These are phyloP conservation scores for Heterohyrax brucei DNA, from an alignment of 2,797 vertebrate species.

Conservation along the genomic window DNA sequence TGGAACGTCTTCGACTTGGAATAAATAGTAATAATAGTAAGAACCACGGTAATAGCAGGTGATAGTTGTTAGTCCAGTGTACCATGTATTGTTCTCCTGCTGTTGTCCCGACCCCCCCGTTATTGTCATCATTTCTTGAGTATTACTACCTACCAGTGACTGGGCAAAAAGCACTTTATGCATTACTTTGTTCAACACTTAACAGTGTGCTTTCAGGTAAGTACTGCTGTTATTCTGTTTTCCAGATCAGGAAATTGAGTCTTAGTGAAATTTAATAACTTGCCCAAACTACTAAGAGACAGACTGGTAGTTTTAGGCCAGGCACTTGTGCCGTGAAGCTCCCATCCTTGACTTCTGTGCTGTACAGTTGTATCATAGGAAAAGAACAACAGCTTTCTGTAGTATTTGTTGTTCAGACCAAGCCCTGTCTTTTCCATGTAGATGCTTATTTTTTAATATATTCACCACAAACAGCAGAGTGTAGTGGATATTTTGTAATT, in stretches of 20 bases:
- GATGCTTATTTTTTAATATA: not conserved
- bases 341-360: not conserved
- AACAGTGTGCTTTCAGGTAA: not conserved
- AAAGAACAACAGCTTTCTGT: not conserved
- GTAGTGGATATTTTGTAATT: not conserved
- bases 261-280: not conserved
- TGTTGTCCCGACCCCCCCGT: not conserved
- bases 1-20: not conserved
- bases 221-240: not conserved
- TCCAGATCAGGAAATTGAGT: not conserved
- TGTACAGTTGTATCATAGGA: not conserved
- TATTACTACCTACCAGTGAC: not conserved
- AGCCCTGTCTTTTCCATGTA: not conserved
- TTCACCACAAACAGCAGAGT: not conserved
- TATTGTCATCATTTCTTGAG: not conserved
- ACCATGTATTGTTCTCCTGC: not conserved
- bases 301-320: not conserved
- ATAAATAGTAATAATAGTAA: not conserved
- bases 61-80: not conserved
- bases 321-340: not conserved
- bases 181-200: not conserved
- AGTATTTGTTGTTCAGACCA: slow-evolving; percentile 36
- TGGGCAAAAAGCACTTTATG: not conserved
- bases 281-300: not conserved
- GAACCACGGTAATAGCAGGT: not conserved